A percentile compares a stretch with the other conserved stretches of the same genome.
Conservation (phyloP, 1,140 invertebrate genomes). For the Pseudomyrmex flavicornis region DNA sequence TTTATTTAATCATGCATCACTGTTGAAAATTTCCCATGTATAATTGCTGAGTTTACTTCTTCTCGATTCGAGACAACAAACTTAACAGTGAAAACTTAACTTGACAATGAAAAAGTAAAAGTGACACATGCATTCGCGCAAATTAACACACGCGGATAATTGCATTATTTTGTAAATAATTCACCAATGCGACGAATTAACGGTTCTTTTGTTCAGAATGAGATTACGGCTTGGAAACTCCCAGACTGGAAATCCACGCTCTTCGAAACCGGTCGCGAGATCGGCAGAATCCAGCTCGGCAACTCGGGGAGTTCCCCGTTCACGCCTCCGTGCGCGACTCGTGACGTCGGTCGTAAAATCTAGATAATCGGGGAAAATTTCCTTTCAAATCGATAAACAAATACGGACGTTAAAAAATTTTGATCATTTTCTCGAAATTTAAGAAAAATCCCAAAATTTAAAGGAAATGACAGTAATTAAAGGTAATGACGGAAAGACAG, state of each 20-base stretch:
- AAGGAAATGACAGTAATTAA: neutral
- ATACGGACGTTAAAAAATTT: neutral
- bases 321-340: neutral
- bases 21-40: neutral
- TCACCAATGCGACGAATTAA: neutral
- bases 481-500: neutral
- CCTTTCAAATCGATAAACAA: neutral
- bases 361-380: slow-evolving; percentile 47
- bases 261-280: slow-evolving; percentile 27
- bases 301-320: slow-evolving; percentile 56
- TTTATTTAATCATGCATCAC: neutral
- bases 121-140: slow-evolving; percentile 10
- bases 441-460: neutral
- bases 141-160: neutral
- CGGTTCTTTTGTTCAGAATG: neutral
- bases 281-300: slow-evolving; percentile 24
- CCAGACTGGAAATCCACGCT: slow-evolving; percentile 50
- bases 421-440: neutral
- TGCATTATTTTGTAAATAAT: slow-evolving; percentile 16
- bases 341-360: slow-evolving; percentile 58
- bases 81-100: neutral
- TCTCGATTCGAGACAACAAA: no score
- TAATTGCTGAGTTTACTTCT: neutral
- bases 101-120: neutral
- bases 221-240: slow-evolving; percentile 26